Conservation (phyloP, 2,888 invertebrate genomes). For the Troides aeacus region DNA sequence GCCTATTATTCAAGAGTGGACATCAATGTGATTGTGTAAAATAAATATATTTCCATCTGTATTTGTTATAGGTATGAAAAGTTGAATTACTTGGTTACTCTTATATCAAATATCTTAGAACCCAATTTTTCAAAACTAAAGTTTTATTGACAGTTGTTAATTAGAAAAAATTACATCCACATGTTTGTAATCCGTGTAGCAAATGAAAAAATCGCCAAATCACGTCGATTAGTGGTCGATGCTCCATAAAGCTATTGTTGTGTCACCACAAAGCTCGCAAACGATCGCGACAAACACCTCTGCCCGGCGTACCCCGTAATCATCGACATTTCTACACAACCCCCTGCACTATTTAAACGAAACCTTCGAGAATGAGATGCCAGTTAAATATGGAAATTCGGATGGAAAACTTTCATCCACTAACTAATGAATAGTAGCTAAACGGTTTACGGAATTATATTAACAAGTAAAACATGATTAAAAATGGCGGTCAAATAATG, state of each 20-base stretch:
- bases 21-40: no score
- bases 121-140: background rate
- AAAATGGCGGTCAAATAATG: background rate
- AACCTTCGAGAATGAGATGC: slow-evolving; percentile 44
- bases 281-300: slow-evolving; percentile 53
- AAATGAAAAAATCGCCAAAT: slow-evolving; percentile 64
- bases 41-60: no score
- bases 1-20: no score
- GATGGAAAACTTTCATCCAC: slow-evolving; percentile 40
- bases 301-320: slow-evolving; percentile 61
- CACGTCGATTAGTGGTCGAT: slow-evolving; percentile 76
- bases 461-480: background rate
- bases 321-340: slow-evolving; percentile 62
- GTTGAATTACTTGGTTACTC: background rate
- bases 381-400: slow-evolving; percentile 64
- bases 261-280: slow-evolving; percentile 59
- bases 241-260: slow-evolving; percentile 72
- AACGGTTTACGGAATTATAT: background rate
- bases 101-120: background rate
- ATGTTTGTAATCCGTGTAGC: slow-evolving; percentile 33
- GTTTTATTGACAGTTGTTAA: background rate
- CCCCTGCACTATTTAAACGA: slow-evolving; percentile 65
- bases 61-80: no score
- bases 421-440: background rate
- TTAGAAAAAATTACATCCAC: background rate